These are phyloP conservation scores for Agapornis canus DNA, from an alignment of 2,797 vertebrate genomes.

Conservation along the genomic window DNA sequence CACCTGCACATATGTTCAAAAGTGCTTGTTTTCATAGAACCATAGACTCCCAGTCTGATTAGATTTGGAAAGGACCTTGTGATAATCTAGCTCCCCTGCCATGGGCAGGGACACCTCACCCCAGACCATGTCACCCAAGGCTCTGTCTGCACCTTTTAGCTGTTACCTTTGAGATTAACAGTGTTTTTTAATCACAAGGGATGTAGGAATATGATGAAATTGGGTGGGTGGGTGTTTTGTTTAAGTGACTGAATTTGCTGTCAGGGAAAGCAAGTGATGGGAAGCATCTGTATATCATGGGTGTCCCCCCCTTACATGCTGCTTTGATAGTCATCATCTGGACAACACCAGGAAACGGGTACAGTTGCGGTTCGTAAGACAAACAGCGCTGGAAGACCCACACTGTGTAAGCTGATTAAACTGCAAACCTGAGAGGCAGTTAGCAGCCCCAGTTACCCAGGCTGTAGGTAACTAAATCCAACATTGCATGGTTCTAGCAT, in stretches of 20 bases:
- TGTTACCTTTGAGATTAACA: not conserved
- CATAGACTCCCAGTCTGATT: not conserved
- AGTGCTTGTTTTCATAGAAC: not conserved
- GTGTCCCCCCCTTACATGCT: not conserved
- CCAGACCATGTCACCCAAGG: not conserved
- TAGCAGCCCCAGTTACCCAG: not conserved
- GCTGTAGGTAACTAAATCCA: not conserved
- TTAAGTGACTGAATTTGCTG: not conserved
- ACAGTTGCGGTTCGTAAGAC: not conserved
- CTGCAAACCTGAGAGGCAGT: not conserved
- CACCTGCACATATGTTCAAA: not conserved
- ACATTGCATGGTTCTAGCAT: not conserved
- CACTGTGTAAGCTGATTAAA: not conserved
- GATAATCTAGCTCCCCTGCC: not conserved
- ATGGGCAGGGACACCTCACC: not conserved
- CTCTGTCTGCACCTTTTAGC: not conserved
- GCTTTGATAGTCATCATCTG: not conserved
- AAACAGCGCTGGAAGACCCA: not conserved
- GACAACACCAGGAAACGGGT: not conserved
- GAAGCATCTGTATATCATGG: not conserved
- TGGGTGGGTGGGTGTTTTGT: not conserved
- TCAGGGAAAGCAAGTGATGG: not conserved
- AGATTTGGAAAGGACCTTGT: not conserved
- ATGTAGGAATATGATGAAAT: not conserved
- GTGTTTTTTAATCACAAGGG: not conserved